These are phyloP conservation scores for Ostrea edulis DNA, from an alignment of 1,140 invertebrate genomes.

Conservation along the genomic window DNA sequence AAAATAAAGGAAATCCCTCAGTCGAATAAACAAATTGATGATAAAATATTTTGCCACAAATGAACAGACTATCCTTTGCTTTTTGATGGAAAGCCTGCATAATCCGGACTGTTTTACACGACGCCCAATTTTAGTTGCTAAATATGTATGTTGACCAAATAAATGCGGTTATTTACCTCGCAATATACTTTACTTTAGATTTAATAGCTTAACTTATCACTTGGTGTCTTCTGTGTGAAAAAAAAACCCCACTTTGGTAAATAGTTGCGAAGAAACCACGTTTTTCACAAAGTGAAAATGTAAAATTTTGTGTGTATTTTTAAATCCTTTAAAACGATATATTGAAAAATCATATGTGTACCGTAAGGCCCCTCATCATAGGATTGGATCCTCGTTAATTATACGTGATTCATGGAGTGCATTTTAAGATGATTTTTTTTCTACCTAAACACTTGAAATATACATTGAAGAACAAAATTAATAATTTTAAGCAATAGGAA, in stretches of 20 bases:
- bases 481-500: neutral
- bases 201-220: neutral
- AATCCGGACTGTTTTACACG: neutral
- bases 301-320: too few species aligned
- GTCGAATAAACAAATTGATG: conserved; percentile 17
- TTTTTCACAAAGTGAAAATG: neutral
- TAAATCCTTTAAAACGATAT: neutral
- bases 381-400: neutral
- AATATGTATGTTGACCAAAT: conserved; percentile 8
- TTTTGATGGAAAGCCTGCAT: conserved; percentile 3
- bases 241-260: neutral
- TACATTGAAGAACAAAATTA: too few species aligned
- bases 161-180: neutral
- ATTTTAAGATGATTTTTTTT: neutral
- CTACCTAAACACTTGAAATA: neutral
- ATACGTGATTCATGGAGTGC: neutral
- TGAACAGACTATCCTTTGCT: neutral
- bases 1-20: conserved; percentile 5
- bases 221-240: neutral
- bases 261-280: neutral
- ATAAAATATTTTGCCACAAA: conserved; percentile 7
- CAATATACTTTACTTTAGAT: neutral
- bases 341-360: neutral
- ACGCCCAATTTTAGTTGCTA: neutral
- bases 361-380: neutral